A percentile compares a stretch with the other conserved stretches of the same genome.
Conservation (phyloP, 2,888 invertebrate species). For the Sympetrum striolatum region DNA sequence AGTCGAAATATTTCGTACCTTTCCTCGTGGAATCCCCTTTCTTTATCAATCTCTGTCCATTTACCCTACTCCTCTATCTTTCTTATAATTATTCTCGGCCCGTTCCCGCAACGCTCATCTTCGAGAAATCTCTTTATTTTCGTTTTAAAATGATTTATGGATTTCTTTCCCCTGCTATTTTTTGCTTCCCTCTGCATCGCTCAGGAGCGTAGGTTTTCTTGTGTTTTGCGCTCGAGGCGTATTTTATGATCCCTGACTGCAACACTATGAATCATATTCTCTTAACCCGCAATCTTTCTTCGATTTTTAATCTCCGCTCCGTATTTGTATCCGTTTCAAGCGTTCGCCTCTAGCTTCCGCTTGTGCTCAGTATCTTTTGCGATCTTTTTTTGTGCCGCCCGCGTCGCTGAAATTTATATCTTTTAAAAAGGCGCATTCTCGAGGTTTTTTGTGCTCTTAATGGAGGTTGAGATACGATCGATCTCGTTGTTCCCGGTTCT, state of each 20-base stretch:
- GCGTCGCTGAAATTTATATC: too few relatives aligned
- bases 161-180: not conserved
- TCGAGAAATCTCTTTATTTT: not conserved
- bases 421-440: too few relatives aligned
- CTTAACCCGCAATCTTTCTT: not conserved
- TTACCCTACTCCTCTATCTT: not conserved
- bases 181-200: not conserved
- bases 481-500: too few relatives aligned
- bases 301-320: not conserved
- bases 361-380: too few relatives aligned
- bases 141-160: not conserved
- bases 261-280: not conserved
- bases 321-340: not conserved
- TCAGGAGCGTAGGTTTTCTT: not conserved
- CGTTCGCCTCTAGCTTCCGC: too few relatives aligned
- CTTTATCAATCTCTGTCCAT: not conserved
- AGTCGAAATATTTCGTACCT: not conserved
- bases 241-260: not conserved
- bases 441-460: too few relatives aligned
- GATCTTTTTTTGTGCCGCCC: too few relatives aligned
- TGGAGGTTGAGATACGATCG: too few relatives aligned
- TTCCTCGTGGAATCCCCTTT: not conserved
- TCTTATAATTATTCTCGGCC: not conserved
- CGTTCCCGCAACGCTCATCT: not conserved
- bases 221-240: not conserved